Evolutionary conservation across 30 jellyfish, hydroid and myxozoan species (phyloP), one percentile per base, ranked within the genome.

Genomic region (Hydractinia echinata): DNA sequence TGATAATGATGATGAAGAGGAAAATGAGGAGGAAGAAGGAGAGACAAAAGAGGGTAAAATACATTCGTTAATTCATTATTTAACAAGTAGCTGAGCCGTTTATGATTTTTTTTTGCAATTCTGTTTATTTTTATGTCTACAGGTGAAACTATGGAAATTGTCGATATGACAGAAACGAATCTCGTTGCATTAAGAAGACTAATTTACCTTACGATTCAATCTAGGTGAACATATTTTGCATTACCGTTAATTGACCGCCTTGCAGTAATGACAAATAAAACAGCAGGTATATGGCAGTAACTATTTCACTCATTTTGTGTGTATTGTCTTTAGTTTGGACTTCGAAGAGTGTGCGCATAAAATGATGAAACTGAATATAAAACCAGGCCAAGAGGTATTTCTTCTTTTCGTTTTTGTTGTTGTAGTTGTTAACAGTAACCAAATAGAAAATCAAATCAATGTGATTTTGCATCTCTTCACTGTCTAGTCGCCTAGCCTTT

Each of bases 301-400:
- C 69, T 58, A 11, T 58, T 58, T 16, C 3, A 0, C 69, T 16
- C 3, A 11, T 20, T n/a, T 68, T 13, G 15, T 13, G 53, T 55
- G 54, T 16, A 14, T 68, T 60, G 16, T 53, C 53, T 51, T 18
- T 77, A 95, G 99, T 82, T 87, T 95, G 87, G 99, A 95, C 73
- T 95, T 82, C 77, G 99, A 95, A 79, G 99, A 95, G 81, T 95
- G 99, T 76, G 99, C 99, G n/a, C 99, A 95, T 72, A 95, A 95
- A 73, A 86, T 95, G 97, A 89, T 95, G 96, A 95, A 87, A 79
- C 83, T 95, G 89, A 81, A 95, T 44, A 80, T 95, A 55, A 89
- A 89, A 80, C 99, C 99, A 3, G 97, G 97, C 15, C 99, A 95
- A 70, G 99, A 95, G 95, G 99, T 94, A 81, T 15, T 55, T 67